These are phyloP conservation scores for Macrotrachela quadricornifera DNA, from an alignment of 1,140 invertebrate genomes.

Conservation along the genomic window DNA sequence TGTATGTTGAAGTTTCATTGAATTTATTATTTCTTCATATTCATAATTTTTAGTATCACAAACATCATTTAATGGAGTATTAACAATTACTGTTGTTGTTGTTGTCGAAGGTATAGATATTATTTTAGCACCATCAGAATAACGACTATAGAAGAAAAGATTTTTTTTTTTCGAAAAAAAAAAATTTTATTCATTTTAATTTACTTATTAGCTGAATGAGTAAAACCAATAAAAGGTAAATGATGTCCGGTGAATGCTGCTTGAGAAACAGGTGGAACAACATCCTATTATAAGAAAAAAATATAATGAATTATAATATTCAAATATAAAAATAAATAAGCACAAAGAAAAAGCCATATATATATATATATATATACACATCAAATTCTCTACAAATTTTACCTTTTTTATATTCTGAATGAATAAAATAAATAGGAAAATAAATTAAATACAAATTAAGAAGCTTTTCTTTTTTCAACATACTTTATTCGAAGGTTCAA, in stretches of 20 bases:
- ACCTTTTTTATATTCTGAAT: not conserved
- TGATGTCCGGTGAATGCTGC: slow-evolving; percentile 81
- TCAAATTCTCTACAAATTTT: not conserved
- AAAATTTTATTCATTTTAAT: not conserved
- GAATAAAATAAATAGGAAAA: not conserved
- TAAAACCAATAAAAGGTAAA: slow-evolving; percentile 91
- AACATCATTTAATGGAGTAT: too few species aligned
- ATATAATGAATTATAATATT: not conserved
- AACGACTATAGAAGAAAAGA: slow-evolving; percentile 37
- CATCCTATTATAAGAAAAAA: slow-evolving; percentile 30
- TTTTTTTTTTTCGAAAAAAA: slow-evolving; percentile 28
- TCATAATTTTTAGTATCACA: too few species aligned
- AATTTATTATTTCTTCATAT: too few species aligned
- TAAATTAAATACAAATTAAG: not conserved
- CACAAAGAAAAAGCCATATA: not conserved
- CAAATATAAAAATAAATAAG: not conserved
- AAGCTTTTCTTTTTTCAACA: too few species aligned
- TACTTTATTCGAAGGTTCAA: too few species aligned
- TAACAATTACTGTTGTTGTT: too few species aligned
- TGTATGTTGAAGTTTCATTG: too few species aligned
- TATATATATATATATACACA: too few species aligned
- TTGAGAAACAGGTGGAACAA: slow-evolving; percentile 65
- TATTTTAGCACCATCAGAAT: not conserved
- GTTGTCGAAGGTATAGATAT: not conserved
- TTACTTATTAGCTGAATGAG: slow-evolving; percentile 32